Evolutionary conservation across 2,113 vertebrate species (phyloP).

Genomic region (Amia ocellicauda): DNA sequence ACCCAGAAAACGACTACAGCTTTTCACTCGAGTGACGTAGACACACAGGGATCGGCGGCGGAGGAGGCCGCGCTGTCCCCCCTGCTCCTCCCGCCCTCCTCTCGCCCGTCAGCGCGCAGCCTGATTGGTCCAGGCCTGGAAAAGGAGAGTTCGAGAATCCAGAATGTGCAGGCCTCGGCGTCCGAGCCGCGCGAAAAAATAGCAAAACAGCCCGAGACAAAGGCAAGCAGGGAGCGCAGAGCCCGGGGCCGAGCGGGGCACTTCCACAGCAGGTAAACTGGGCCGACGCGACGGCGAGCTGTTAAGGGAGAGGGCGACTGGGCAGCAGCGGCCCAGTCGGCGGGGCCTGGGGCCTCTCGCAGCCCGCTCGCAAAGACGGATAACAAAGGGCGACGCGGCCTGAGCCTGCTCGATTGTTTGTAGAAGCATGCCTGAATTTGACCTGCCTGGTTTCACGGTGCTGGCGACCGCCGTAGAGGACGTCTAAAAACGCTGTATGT

Average conservation of each 20-base stretch:
- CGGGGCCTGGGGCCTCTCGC: conserved; percentile 63
- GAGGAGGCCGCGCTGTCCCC: conserved; percentile 68
- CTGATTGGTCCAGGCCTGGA: conserved; percentile 80
- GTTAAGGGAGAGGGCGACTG: conserved; percentile 30
- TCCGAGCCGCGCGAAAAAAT: conserved; percentile 71
- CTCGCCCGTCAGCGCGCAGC: conserved; percentile 65
- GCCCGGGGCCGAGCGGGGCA: conserved; percentile 50
- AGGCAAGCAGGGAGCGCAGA: conserved; percentile 44
- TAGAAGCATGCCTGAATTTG: too few species aligned
- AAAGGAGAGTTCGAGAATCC: conserved; percentile 74
- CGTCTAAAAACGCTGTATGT: not conserved
- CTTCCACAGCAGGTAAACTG: conserved; percentile 64
- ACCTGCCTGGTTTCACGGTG: too few species aligned
- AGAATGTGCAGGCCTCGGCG: conserved; percentile 76
- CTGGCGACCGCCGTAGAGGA: not conserved
- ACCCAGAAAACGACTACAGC: conserved; percentile 11
- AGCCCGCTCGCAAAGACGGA: conserved; percentile 48
- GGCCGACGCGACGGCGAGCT: conserved; percentile 34
- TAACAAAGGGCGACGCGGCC: conserved; percentile 49
- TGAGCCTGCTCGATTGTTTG: not conserved
- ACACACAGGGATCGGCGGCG: conserved; percentile 63
- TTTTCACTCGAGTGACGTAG: conserved; percentile 60
- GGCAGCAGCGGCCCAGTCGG: conserved; percentile 59
- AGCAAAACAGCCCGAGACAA: conserved; percentile 61
- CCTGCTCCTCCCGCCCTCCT: conserved; percentile 57